These are phyloP conservation scores for Syngnathus typhle DNA, from an alignment of 2,113 vertebrate species.

Conservation along the genomic window DNA sequence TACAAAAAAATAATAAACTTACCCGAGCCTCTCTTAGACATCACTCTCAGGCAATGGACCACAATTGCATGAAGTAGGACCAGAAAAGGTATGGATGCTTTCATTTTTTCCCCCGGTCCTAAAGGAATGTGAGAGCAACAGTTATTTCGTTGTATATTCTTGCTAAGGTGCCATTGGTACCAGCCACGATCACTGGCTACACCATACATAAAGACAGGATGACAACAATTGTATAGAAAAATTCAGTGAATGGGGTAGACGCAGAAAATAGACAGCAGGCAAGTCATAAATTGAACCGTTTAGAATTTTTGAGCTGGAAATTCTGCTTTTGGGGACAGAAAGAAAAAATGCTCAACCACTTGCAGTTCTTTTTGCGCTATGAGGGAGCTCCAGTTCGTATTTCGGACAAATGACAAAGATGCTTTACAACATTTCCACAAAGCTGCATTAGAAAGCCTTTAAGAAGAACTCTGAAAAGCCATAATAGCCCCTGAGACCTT, in stretches of 20 bases:
- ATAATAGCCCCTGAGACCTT: slow-evolving; percentile 57
- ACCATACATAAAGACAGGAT: neutral
- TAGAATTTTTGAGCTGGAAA: neutral
- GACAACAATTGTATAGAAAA: slow-evolving; percentile 18
- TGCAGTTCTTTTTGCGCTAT: neutral
- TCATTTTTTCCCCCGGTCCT: slow-evolving; percentile 83
- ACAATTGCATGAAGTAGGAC: slow-evolving; percentile 85
- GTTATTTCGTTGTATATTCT: slow-evolving; percentile 16
- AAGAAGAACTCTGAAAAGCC: slow-evolving; percentile 58
- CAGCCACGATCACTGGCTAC: neutral
- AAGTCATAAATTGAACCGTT: neutral
- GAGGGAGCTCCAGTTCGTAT: neutral
- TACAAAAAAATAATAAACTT: slow-evolving; percentile 55
- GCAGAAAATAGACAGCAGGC: neutral
- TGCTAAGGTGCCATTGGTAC: neutral
- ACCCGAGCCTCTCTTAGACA: slow-evolving; percentile 97
- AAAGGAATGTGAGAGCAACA: slow-evolving; percentile 29
- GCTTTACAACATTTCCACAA: slow-evolving; percentile 58
- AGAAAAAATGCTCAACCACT: neutral
- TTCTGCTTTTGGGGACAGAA: slow-evolving; percentile 6
- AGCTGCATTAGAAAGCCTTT: slow-evolving; percentile 42
- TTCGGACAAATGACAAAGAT: slow-evolving; percentile 42
- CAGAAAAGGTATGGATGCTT: slow-evolving; percentile 87
- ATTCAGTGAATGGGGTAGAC: slow-evolving; percentile 18
- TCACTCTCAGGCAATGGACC: slow-evolving; percentile 90